A percentile compares a stretch with the other conserved stretches of the same genome.
These are phyloP conservation scores for Ciconia boyciana DNA, from an alignment of 2,113 vertebrate genomes.

Conservation along the genomic window DNA sequence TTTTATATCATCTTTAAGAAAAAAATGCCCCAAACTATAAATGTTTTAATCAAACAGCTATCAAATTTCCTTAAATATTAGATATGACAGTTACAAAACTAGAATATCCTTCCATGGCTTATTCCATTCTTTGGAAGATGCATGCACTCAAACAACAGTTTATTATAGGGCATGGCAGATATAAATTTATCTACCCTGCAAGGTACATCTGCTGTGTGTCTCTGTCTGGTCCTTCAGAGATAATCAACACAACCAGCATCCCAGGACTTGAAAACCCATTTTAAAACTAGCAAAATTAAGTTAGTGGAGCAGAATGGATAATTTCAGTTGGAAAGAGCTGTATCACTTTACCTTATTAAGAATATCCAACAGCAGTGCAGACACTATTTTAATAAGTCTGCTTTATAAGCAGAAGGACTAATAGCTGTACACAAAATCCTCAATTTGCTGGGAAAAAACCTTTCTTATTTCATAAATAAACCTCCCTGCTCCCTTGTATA, in stretches of 20 bases:
- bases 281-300: neutral
- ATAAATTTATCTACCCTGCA: neutral
- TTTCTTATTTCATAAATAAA: neutral
- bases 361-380: neutral
- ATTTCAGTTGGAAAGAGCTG: neutral
- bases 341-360: neutral
- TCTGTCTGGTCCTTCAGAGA: neutral
- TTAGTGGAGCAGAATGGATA: neutral
- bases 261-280: neutral
- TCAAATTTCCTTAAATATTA: neutral
- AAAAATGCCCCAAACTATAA: neutral
- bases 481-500: neutral
- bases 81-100: neutral
- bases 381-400: neutral
- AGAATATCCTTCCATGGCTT: neutral
- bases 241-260: neutral
- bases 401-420: neutral
- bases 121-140: neutral
- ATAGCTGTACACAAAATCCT: neutral
- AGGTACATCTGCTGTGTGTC: neutral
- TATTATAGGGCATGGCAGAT: neutral
- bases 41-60: neutral
- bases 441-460: fast-evolving
- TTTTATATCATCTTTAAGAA: neutral
- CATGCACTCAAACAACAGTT: neutral